These are phyloP conservation scores for Malurus splendens DNA, from an alignment of 2,797 vertebrate species.

Conservation along the genomic window DNA sequence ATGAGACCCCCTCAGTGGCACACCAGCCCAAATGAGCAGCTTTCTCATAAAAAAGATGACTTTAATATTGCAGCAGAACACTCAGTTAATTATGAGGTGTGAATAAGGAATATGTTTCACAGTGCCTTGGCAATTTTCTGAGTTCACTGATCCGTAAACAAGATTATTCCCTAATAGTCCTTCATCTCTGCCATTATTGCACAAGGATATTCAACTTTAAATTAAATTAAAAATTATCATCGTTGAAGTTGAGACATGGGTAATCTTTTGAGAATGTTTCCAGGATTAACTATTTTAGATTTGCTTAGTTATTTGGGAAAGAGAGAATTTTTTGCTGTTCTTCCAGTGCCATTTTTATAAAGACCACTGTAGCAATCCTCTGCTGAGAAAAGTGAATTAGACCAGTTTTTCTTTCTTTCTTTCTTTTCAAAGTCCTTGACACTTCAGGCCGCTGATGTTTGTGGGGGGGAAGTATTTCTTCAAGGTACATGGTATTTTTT, in stretches of 20 bases:
- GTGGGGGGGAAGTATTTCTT: background rate
- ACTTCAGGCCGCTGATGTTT: background rate
- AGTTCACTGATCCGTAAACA: constrained; percentile 55
- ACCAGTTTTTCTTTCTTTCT: background rate
- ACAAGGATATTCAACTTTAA: constrained; percentile 44
- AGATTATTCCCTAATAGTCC: constrained; percentile 55
- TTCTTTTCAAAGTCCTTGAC: background rate
- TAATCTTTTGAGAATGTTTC: constrained; percentile 26
- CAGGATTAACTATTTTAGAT: constrained; percentile 33
- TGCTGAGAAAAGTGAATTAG: background rate
- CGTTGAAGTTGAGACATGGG: constrained; percentile 7
- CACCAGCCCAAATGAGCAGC: background rate
- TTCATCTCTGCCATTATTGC: constrained; percentile 51
- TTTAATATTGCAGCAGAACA: constrained; percentile 35
- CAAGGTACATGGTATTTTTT: background rate
- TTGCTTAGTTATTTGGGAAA: background rate
- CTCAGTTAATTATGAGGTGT: constrained; percentile 59
- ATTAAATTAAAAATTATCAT: constrained; percentile 49
- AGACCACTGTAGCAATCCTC: background rate
- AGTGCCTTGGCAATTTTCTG: constrained; percentile 56
- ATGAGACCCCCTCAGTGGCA: background rate
- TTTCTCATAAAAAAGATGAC: constrained; percentile 25
- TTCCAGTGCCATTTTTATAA: background rate
- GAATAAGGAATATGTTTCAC: constrained; percentile 58
- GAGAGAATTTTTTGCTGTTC: background rate